Evolutionary conservation across 2,888 invertebrate species (phyloP).

Genomic region (Drosophila rubida): DNA sequence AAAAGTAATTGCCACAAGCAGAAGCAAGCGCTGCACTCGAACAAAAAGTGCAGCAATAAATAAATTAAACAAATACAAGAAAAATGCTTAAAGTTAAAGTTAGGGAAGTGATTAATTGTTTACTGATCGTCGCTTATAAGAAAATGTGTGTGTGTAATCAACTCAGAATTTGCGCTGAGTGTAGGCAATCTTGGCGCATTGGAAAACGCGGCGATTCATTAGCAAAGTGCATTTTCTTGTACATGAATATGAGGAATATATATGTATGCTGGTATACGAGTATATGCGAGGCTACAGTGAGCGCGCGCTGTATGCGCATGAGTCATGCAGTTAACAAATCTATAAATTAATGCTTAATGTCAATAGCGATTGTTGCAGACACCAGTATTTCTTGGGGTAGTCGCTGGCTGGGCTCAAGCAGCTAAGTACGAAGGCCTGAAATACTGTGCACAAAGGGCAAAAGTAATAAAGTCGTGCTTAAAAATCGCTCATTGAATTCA

Average conservation of each 20-base stretch:
- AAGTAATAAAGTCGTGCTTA: slow-evolving; percentile 79
- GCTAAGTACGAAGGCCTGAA: slow-evolving; percentile 22
- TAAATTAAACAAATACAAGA: background rate
- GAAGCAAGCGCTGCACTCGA: slow-evolving; percentile 14
- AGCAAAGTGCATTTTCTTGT: slow-evolving; percentile 77
- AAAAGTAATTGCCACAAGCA: slow-evolving; percentile 4
- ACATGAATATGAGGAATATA: slow-evolving; percentile 29
- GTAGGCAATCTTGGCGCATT: slow-evolving; percentile 29
- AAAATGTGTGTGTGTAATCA: no score
- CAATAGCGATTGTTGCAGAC: background rate
- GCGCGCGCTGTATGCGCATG: slow-evolving; percentile 32
- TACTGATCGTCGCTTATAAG: no score
- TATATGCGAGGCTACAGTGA: slow-evolving; percentile 28
- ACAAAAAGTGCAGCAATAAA: background rate
- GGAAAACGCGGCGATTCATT: slow-evolving; percentile 71
- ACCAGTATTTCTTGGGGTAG: background rate
- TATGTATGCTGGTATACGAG: slow-evolving; percentile 1
- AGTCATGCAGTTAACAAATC: slow-evolving; percentile 38
- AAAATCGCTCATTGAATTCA: slow-evolving; percentile 80
- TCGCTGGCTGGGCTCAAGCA: no score
- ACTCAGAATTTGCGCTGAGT: slow-evolving; percentile 33
- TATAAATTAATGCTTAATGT: slow-evolving; percentile 44
- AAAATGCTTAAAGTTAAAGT: background rate
- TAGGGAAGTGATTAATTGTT: no score
- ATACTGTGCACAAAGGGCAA: slow-evolving; percentile 51